Conservation (phyloP, 2,113 vertebrate genomes). For the Mungos mungo region DNA sequence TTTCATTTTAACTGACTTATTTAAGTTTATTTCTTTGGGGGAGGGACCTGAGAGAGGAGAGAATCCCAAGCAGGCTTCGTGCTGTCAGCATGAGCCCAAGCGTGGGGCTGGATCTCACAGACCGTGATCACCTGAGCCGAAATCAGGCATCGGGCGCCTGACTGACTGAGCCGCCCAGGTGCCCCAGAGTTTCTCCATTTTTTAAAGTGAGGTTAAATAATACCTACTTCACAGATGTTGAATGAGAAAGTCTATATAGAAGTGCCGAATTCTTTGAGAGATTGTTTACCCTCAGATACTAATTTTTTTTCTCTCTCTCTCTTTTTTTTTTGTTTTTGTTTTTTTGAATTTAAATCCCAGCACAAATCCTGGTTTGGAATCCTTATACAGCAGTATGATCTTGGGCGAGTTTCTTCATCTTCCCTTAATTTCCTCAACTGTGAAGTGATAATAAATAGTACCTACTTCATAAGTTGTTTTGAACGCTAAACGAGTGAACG, state of each 20-base stretch:
- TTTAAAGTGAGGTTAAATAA: slow-evolving; percentile 32
- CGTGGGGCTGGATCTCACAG: too few species aligned
- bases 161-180: too few species aligned
- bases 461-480: not conserved
- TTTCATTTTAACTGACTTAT: not conserved
- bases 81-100: too few species aligned
- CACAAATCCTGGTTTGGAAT: not conserved
- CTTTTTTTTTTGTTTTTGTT: too few species aligned
- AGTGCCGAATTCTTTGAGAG: not conserved
- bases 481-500: slow-evolving; percentile 24
- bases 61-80: too few species aligned
- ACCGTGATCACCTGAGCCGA: too few species aligned
- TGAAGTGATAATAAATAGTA: slow-evolving; percentile 33
- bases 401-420: not conserved
- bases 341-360: slow-evolving; percentile 46
- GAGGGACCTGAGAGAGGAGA: too few species aligned
- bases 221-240: slow-evolving; percentile 10
- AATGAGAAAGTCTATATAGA: slow-evolving; percentile 17
- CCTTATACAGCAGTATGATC: not conserved
- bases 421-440: not conserved
- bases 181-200: not conserved
- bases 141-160: too few species aligned
- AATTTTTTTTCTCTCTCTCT: not conserved
- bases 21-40: too few species aligned
- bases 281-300: not conserved